phyloP scores from a whole-genome alignment of 2,888 invertebrate genomes.

The Zonitis immaculata region DNA sequence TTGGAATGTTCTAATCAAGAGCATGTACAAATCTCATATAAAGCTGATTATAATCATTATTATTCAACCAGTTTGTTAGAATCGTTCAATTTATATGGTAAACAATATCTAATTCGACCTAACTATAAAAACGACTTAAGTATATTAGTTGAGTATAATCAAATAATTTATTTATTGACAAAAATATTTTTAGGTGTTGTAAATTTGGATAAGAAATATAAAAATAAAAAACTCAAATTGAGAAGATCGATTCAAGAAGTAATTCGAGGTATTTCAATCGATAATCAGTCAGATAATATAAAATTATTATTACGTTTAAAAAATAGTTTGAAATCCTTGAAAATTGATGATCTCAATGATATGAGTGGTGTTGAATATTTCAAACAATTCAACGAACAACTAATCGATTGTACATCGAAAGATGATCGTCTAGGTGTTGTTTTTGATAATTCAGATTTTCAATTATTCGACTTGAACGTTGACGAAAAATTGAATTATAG shows the following conservation, averaged over 20 bases:
- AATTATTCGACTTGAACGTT: conserved; percentile 9
- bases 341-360: neutral
- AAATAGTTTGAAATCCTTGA: neutral
- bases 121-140: conserved; percentile 5
- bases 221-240: neutral
- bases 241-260: neutral
- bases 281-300: neutral
- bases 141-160: conserved; percentile 1
- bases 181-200: conserved; percentile 4
- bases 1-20: conserved; percentile 7
- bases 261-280: conserved; percentile 9
- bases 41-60: conserved; percentile 12
- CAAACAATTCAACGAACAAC: neutral
- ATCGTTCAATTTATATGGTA: neutral
- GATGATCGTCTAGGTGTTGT: conserved; percentile 1
- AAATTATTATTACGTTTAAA: neutral
- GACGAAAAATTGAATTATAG: neutral
- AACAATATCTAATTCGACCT: conserved; percentile 5
- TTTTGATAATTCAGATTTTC: neutral
- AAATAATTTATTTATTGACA: too few species aligned
- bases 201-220: conserved; percentile 1
- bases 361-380: neutral
- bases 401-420: neutral
- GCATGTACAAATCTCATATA: neutral
- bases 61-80: conserved; percentile 6